Conservation (phyloP, 2,797 vertebrate species). For the Antennarius maculatus region DNA sequence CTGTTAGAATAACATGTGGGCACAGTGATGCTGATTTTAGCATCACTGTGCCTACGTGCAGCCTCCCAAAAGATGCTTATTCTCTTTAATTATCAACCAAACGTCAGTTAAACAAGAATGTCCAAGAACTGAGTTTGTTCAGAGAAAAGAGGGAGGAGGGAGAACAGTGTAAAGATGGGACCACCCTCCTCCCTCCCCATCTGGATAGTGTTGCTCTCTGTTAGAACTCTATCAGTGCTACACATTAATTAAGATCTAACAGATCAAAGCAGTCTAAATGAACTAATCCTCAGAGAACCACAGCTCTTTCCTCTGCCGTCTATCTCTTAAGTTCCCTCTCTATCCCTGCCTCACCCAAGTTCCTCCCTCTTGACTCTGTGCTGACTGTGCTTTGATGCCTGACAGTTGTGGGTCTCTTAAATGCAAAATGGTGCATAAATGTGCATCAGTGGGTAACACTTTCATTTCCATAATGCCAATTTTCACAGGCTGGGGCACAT, state of each 20-base stretch:
- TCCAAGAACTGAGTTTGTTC: conserved; percentile 14
- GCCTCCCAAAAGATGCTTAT: not conserved
- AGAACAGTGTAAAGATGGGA: conserved; percentile 24
- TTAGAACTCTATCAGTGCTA: conserved; percentile 71
- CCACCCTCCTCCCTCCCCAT: conserved; percentile 37
- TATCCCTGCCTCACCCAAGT: conserved; percentile 46
- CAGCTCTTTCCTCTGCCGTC: conserved; percentile 46
- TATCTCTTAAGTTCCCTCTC: conserved; percentile 28
- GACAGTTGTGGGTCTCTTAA: conserved; percentile 64
- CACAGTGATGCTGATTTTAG: not conserved
- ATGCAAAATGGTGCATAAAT: conserved; percentile 69
- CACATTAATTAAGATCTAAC: conserved; percentile 78
- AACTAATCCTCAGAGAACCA: conserved; percentile 72
- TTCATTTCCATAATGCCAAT: conserved; percentile 66
- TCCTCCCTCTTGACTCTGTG: conserved; percentile 67
- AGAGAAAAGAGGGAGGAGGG: conserved; percentile 4
- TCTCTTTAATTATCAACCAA: conserved; percentile 19
- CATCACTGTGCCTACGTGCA: not conserved
- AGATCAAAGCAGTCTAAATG: conserved; percentile 78
- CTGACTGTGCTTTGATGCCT: conserved; percentile 68
- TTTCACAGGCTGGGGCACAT: conserved; percentile 49
- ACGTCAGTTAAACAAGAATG: not conserved
- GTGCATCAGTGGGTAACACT: conserved; percentile 66
- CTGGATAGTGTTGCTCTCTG: conserved; percentile 47
- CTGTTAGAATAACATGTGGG: not conserved